Conservation (phyloP, 2,797 vertebrate genomes). For the Lutjanus campechanus region DNA sequence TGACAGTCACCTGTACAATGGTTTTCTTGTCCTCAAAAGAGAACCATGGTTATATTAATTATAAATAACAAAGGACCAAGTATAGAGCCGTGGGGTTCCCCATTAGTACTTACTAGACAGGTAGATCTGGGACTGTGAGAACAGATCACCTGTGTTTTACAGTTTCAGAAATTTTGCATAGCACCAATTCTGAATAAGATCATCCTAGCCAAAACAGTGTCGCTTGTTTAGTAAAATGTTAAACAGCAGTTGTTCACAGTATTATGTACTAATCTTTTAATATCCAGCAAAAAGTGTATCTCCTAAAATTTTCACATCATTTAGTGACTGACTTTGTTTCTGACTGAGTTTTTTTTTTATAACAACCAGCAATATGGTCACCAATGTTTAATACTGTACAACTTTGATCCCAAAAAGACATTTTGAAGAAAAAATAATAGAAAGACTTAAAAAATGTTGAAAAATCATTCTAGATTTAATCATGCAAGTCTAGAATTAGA, state of each 20-base stretch:
- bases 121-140: neutral
- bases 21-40: no score
- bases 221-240: neutral
- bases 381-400: neutral
- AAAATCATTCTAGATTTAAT: neutral
- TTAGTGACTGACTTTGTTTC: neutral
- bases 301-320: neutral
- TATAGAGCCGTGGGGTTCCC: neutral
- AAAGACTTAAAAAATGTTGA: no score
- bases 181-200: neutral
- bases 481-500: neutral
- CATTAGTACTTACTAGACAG: fast-evolving
- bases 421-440: neutral
- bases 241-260: neutral
- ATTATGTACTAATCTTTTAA: neutral
- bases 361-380: neutral
- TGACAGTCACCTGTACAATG: no score
- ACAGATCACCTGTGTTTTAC: neutral
- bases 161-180: neutral
- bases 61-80: neutral
- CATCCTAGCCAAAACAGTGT: neutral
- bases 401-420: neutral
- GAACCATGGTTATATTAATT: neutral
- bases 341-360: neutral
- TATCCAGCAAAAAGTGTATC: neutral